A percentile compares a stretch with the other conserved stretches of the same genome.
These are phyloP conservation scores for Sorex fumeus DNA, from an alignment of 2,113 vertebrate species.

Conservation along the genomic window DNA sequence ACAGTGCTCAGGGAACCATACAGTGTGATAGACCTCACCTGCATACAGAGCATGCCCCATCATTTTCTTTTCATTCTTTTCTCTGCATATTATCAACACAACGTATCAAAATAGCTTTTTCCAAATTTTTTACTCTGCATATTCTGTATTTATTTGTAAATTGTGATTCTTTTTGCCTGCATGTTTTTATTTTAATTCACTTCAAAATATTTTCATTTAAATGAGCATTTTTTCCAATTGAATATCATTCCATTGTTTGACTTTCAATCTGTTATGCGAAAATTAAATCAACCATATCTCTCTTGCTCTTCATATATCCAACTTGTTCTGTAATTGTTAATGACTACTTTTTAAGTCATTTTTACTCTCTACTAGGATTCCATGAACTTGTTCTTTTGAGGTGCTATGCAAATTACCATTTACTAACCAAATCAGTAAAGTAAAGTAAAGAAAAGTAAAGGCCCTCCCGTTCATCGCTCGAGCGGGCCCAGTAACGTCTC, in stretches of 20 bases:
- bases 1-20: too few species aligned
- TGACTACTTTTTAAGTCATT: background rate
- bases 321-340: background rate
- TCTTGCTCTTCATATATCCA: background rate
- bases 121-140: background rate
- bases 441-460: too few species aligned
- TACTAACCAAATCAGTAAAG: background rate
- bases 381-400: background rate
- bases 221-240: background rate
- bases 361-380: background rate
- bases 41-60: background rate
- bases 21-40: too few species aligned
- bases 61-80: background rate
- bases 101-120: background rate
- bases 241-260: background rate
- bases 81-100: background rate
- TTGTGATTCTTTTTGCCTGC: background rate
- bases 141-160: background rate
- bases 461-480: too few species aligned
- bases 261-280: background rate
- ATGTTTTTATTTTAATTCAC: background rate
- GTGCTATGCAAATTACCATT: background rate
- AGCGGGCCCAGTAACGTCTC: too few species aligned
- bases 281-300: background rate
- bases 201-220: background rate